Percentiles rank a stretch among this genome's conserved stretches.
Evolutionary conservation across 2,113 vertebrate species (phyloP).

Genomic region (Isichthys henryi): DNA sequence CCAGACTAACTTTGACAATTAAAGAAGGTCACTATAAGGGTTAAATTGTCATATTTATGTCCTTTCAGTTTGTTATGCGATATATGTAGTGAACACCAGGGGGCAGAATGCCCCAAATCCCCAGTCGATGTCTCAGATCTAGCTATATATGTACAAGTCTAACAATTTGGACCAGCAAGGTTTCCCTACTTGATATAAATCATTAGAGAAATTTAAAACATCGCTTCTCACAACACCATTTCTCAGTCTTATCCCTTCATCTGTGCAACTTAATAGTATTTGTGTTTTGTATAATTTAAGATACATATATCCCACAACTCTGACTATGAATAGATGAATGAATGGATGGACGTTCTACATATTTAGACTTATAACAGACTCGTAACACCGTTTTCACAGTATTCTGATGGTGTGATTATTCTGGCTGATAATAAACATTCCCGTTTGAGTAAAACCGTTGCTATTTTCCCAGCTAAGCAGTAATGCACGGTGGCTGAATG

Average conservation of each 20-base stretch:
- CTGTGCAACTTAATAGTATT: background rate
- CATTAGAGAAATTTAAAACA: background rate
- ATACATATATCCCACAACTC: background rate
- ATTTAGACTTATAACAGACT: background rate
- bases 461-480: background rate
- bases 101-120: background rate
- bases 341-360: background rate
- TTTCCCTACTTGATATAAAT: background rate
- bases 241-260: background rate
- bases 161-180: background rate
- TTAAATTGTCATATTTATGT: background rate
- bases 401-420: background rate
- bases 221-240: background rate
- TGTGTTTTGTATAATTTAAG: background rate
- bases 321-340: background rate
- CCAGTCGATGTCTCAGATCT: background rate
- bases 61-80: background rate
- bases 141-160: background rate
- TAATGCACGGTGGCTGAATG: background rate
- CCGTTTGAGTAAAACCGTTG: background rate
- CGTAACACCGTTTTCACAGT: background rate
- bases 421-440: background rate
- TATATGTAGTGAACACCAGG: background rate
- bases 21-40: background rate
- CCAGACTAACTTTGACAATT: background rate